These are phyloP conservation scores for Sialis fuliginosa DNA, from an alignment of 2,888 invertebrate species.

Conservation along the genomic window DNA sequence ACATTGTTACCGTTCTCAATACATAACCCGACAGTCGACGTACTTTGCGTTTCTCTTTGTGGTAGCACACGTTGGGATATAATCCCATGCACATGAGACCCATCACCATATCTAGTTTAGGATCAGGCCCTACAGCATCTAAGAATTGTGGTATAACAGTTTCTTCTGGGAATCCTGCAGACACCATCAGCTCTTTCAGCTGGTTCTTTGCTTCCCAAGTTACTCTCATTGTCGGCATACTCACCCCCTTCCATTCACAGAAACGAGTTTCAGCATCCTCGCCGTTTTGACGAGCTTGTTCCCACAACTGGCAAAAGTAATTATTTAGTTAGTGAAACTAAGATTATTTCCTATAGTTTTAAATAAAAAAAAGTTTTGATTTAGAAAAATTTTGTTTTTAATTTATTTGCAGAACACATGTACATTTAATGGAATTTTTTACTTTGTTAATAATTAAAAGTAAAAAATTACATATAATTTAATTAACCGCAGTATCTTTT, in stretches of 20 bases:
- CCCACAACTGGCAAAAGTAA: slow-evolving; percentile 30
- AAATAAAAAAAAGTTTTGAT: slow-evolving; percentile 2
- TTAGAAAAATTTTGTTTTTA: no score
- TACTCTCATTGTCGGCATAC: slow-evolving; percentile 73
- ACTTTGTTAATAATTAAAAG: no score
- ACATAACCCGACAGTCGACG: not conserved
- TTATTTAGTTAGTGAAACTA: not conserved
- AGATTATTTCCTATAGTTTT: no score
- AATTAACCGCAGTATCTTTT: not conserved
- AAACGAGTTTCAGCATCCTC: slow-evolving; percentile 64
- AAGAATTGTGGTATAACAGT: slow-evolving; percentile 56
- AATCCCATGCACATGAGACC: slow-evolving; percentile 79
- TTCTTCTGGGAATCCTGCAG: slow-evolving; percentile 81
- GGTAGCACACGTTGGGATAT: slow-evolving; percentile 92
- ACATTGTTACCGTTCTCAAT: not conserved
- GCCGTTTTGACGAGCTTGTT: slow-evolving; percentile 44
- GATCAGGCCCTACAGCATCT: slow-evolving; percentile 60
- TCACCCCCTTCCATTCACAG: slow-evolving; percentile 84
- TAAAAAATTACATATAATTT: no score
- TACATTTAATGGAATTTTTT: no score
- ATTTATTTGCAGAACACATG: no score
- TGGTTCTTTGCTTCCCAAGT: slow-evolving; percentile 79
- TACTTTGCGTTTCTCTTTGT: slow-evolving; percentile 87
- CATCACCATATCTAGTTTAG: slow-evolving; percentile 63
- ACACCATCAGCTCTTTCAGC: slow-evolving; percentile 35